Percentiles rank a stretch among this genome's conserved stretches.
Evolutionary conservation across 2,888 invertebrate genomes (phyloP).

Genomic region (Polietes domitor): DNA sequence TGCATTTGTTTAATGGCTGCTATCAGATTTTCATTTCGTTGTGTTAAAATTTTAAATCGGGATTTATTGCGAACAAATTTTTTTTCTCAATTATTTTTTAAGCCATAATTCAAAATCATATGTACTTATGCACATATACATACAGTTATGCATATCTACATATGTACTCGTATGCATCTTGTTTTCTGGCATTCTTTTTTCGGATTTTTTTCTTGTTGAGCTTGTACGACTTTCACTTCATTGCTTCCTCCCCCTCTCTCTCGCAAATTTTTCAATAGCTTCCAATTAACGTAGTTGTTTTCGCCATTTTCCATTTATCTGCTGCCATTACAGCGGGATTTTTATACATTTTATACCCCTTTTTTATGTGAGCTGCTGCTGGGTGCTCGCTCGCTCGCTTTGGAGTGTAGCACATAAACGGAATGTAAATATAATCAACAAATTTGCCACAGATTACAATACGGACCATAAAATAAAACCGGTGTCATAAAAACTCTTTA

Average conservation of each 20-base stretch:
- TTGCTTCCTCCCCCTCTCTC: neutral
- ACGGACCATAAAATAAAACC: constrained; percentile 44
- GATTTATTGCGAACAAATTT: neutral
- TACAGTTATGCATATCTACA: no score
- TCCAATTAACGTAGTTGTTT: neutral
- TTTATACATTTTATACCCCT: neutral
- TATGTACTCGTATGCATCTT: neutral
- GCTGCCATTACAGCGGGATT: neutral
- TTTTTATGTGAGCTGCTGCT: no score
- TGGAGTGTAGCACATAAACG: constrained; percentile 2
- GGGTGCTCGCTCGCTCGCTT: neutral
- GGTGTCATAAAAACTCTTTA: constrained; percentile 34
- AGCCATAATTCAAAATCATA: neutral
- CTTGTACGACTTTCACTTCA: neutral
- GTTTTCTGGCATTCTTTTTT: neutral
- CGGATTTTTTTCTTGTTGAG: neutral
- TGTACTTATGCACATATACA: no score
- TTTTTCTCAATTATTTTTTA: neutral
- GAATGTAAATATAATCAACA: constrained; percentile 25
- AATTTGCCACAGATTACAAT: constrained; percentile 39
- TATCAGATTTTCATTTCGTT: no score
- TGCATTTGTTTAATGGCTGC: no score
- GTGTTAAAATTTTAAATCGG: neutral
- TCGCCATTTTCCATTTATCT: constrained; percentile 1
- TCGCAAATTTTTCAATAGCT: neutral